Percentiles rank a stretch among this genome's conserved stretches.
phyloP scores from a whole-genome alignment of 2,888 invertebrate species.

The Dermolepida albohirtum region DNA sequence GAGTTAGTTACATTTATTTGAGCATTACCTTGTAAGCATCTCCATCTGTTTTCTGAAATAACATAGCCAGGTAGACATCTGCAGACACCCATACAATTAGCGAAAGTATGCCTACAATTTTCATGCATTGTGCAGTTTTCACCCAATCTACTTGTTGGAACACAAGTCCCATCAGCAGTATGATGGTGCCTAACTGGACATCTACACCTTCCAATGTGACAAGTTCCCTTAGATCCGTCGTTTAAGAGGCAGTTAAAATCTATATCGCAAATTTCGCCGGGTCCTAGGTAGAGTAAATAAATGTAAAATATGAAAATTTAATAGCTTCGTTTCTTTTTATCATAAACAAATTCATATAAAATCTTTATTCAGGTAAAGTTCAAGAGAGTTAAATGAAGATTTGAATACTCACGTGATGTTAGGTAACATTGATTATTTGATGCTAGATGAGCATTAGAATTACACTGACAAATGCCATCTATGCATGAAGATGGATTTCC shows the following conservation, averaged over 20 bases:
- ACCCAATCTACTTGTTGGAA: constrained; percentile 54
- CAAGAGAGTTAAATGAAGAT: too few relatives aligned
- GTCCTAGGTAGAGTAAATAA: constrained; percentile 51
- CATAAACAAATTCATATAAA: background rate
- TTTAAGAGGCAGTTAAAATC: constrained; percentile 58
- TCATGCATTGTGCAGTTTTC: constrained; percentile 56
- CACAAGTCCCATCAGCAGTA: constrained; percentile 54
- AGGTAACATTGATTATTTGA: constrained; percentile 55
- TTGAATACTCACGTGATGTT: constrained; percentile 54
- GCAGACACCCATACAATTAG: constrained; percentile 58
- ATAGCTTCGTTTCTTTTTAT: constrained; percentile 11
- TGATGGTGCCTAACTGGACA: constrained; percentile 56
- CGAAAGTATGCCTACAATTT: constrained; percentile 55
- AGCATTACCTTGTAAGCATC: constrained; percentile 58
- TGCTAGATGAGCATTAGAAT: constrained; percentile 53
- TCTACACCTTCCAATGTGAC: constrained; percentile 57
- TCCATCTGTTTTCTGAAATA: constrained; percentile 53
- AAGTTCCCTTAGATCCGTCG: constrained; percentile 56
- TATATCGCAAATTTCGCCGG: constrained; percentile 56
- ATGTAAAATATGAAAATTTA: too few relatives aligned
- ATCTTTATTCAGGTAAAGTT: too few relatives aligned
- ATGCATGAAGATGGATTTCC: constrained; percentile 54
- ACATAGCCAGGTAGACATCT: constrained; percentile 57
- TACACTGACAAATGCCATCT: constrained; percentile 55
- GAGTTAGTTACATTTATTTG: background rate